phyloP scores from a whole-genome alignment of 2,113 vertebrate genomes.

The Ophiodon elongatus region DNA sequence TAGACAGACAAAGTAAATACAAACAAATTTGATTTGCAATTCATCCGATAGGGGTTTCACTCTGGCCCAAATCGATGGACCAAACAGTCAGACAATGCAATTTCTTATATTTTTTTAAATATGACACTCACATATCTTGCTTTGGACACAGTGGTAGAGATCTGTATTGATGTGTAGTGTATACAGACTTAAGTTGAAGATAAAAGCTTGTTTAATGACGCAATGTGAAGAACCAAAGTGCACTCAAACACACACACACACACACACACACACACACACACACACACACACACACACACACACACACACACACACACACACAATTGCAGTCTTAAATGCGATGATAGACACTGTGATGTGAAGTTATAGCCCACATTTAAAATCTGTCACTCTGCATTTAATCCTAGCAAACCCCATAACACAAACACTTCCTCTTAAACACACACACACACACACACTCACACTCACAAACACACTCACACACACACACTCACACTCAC shows the following conservation, averaged over 20 bases:
- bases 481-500: neutral
- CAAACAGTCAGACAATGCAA: neutral
- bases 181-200: neutral
- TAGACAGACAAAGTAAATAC: neutral
- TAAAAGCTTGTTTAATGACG: neutral
- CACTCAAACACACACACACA: neutral
- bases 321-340: neutral
- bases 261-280: neutral
- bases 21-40: neutral
- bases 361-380: conserved; percentile 23
- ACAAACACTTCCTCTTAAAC: neutral
- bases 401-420: neutral
- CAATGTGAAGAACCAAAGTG: neutral
- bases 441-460: conserved; percentile 7
- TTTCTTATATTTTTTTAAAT: neutral
- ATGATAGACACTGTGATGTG: neutral
- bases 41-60: neutral
- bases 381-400: conserved; percentile 14
- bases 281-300: neutral
- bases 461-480: neutral
- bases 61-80: neutral
- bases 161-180: neutral
- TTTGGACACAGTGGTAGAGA: neutral
- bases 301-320: neutral
- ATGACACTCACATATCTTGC: neutral